Evolutionary conservation across 1,140 invertebrate genomes (phyloP), one percentile per base, ranked within the genome.

Genomic region (Psix sp.): DNA sequence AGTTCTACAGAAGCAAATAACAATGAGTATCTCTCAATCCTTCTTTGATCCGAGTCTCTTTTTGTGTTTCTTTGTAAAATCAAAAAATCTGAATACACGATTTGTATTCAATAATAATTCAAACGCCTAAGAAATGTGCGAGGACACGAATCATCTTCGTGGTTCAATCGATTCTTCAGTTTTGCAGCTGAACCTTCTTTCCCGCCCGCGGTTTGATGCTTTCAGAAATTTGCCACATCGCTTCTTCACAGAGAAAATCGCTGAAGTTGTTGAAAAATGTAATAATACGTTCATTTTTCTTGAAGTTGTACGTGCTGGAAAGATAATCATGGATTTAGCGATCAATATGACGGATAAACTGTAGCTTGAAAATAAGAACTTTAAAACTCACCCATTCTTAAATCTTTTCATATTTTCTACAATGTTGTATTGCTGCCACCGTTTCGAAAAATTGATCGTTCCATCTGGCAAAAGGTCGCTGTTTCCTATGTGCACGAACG

Each of bases 401-500:
- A 98, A 99, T 82, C 95, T 91, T 81, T 97, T 95, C 94, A 99
- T 97, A 83, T 96, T 97, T 84, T 98, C 96, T 78, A 99, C 93
- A 74, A 99, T 98, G 81, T 97, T 94, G 84, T 96, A 98, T 87
- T 98, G 97, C 84, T 99, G 97, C 96, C 97, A 99, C 75, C 97
- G 88, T 88, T 99, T 99, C 1, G 95, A 95, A 87, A 99, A 99
- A 87, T 99, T 99, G 18, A 98, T 94, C 63, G 92, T 92, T 59
- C 94, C 94, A 80, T 98, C 95, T 4, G 92, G 90, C 76, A 98
- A 87, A 51, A 93, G 90, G 84, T 99, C 95, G 63, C 90, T 94
- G 86, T 99, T 99, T 36, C 98, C 98, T 83, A 98, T 96, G 87
- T 99, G 96, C 33, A 99, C 96, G 88, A 99, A 99, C 3, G 98